phyloP scores from a whole-genome alignment of 2,888 invertebrate species.

The Ormyrus labotus region DNA sequence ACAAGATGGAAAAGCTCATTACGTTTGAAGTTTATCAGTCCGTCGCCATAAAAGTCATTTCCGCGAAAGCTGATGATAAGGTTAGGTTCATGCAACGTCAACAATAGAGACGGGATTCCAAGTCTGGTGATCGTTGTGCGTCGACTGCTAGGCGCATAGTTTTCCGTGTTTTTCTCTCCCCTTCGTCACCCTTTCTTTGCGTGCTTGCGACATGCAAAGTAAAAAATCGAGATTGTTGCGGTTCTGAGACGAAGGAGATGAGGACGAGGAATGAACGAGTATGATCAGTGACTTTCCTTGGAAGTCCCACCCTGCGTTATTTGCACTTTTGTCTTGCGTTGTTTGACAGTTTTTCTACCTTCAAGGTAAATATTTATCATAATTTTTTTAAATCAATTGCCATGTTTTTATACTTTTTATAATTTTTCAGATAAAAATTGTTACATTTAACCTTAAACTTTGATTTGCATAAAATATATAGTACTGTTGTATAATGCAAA shows the following conservation, averaged over 20 bases:
- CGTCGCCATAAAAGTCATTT: too few species aligned
- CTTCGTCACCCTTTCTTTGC: neutral
- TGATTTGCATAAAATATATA: neutral
- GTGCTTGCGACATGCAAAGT: neutral
- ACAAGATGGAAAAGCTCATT: too few species aligned
- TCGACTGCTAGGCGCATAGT: constrained; percentile 49
- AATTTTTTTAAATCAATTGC: neutral
- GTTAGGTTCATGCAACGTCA: constrained; percentile 55
- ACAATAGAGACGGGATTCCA: constrained; percentile 34
- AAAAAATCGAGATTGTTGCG: neutral
- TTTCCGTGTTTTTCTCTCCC: constrained; percentile 14
- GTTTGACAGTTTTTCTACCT: constrained; percentile 20
- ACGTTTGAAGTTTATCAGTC: too few species aligned
- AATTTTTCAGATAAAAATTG: neutral
- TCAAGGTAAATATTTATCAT: constrained; percentile 31
- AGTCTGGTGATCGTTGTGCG: constrained; percentile 5
- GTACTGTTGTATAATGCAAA: too few species aligned
- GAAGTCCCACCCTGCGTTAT: constrained; percentile 1
- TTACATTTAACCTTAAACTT: neutral
- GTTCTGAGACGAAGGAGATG: neutral
- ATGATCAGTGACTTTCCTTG: neutral
- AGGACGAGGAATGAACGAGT: constrained; percentile 2
- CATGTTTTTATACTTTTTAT: neutral
- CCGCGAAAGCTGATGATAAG: neutral
- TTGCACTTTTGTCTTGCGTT: constrained; percentile 6